These are phyloP conservation scores for Notothenia rossii DNA, from an alignment of 2,113 vertebrate genomes.

Conservation along the genomic window DNA sequence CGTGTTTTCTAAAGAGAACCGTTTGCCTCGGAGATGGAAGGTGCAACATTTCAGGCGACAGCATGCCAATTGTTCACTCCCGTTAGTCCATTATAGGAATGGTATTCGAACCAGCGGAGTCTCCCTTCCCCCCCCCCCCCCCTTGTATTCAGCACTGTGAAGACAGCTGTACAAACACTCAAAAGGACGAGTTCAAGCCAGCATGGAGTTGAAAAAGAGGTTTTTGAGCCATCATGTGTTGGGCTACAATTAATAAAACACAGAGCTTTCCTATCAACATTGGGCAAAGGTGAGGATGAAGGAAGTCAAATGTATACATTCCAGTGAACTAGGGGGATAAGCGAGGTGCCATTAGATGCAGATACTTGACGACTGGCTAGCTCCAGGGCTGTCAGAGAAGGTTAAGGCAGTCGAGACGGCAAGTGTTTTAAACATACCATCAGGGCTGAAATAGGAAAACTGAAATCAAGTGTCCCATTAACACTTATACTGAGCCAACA, in stretches of 20 bases:
- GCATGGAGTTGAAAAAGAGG: constrained; percentile 29
- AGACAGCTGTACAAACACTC: constrained; percentile 51
- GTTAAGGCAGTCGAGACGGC: constrained; percentile 32
- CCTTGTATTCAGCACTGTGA: constrained; percentile 27
- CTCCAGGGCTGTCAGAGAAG: constrained; percentile 17
- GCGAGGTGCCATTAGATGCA: neutral
- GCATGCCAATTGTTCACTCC: constrained; percentile 26
- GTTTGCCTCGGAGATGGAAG: constrained; percentile 10
- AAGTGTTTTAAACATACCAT: constrained; percentile 59
- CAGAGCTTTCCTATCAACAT: neutral
- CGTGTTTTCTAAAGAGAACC: constrained; percentile 12
- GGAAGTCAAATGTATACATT: neutral
- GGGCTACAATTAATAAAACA: constrained; percentile 20
- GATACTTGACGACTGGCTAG: constrained; percentile 18
- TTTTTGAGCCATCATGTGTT: constrained; percentile 1
- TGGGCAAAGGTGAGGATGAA: constrained; percentile 10
- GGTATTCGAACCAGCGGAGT: constrained; percentile 17
- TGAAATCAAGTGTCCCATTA: constrained; percentile 77
- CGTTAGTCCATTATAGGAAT: constrained; percentile 28
- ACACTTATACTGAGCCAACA: constrained; percentile 71
- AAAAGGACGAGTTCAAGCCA: constrained; percentile 13
- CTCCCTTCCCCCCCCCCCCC: neutral
- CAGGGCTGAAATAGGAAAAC: constrained; percentile 54
- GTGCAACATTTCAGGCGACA: constrained; percentile 33
- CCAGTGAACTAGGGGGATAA: neutral